Evolutionary conservation across 1,140 invertebrate genomes (phyloP), one percentile per base, ranked within the genome.

Genomic region (Drosophila orena): DNA sequence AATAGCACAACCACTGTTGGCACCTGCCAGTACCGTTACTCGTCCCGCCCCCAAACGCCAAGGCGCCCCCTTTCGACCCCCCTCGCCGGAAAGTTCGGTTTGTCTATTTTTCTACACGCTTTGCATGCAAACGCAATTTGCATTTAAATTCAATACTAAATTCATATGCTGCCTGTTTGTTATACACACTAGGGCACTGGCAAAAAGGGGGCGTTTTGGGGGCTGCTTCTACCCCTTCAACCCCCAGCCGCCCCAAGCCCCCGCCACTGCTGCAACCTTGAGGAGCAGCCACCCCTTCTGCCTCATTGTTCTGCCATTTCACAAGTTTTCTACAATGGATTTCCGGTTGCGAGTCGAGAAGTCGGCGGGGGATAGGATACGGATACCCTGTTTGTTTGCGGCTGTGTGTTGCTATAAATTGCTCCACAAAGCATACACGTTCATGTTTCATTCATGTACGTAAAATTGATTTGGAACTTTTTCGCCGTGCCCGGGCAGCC

Each of bases 61-160:
- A 10, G 35, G 4, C n/a, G n/a, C n/a, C n/a, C 2, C 24, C 43
- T 12, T 12, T 3, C 20, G 1, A 3, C 22, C 6, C 6, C 22
- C 24, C 8, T 14, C 20, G 17, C 24, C 20, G 20, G 14, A 2
- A 44, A 47, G 54, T 37, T 52, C 38, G 42, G 52, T 44, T 52
- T 81, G 79, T 81, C 79, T 81, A 81, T 81, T 86, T 86, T 86
- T 71, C 75, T 81, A 78, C 83, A 77, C 84, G 76, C 49, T 88
- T 89, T 83, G 79, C 79, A 88, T 84, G 84, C 77, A 83, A 84
- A 88, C 84, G 84, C 84, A 89, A 88, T 88, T 88, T 88, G 84
- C 84, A 88, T 88, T 88, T 88, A 88, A 88, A 88, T 88, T 88
- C 79, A 88, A 88, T 88, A 88, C 79, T 81, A 88, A 88, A 88